Evolutionary conservation across 2,888 invertebrate genomes (phyloP).

Genomic region (Eupsilia transversa): DNA sequence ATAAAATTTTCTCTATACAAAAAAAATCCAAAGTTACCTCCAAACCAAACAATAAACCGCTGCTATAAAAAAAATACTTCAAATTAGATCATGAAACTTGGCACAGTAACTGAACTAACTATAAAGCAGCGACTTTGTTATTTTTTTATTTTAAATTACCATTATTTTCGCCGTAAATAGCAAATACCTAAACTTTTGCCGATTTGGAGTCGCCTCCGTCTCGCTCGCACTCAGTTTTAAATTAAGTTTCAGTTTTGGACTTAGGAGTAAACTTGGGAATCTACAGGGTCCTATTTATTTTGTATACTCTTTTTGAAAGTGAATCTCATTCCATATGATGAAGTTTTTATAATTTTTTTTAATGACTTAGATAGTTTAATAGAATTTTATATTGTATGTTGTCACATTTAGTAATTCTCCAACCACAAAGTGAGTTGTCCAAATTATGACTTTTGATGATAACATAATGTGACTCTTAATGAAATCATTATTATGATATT

Average conservation of each 20-base stretch:
- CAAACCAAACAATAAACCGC: no score
- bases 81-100: no score
- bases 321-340: conserved; percentile 14
- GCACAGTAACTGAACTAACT: no score
- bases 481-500: conserved; percentile 7
- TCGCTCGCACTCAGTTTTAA: no score
- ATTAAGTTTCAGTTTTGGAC: background rate
- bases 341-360: conserved; percentile 15
- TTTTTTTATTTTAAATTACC: no score
- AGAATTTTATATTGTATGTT: background rate
- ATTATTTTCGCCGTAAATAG: no score
- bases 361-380: conserved; percentile 18
- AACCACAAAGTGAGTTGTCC: conserved; percentile 39
- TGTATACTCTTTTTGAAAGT: background rate
- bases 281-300: conserved; percentile 12
- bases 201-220: no score
- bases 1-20: no score
- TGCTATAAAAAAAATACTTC: no score
- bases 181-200: no score
- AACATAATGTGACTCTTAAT: conserved; percentile 14
- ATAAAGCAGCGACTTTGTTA: no score
- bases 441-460: conserved; percentile 22
- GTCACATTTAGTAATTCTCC: conserved; percentile 1
- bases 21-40: no score
- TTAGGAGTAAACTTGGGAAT: background rate